These are phyloP conservation scores for Drosophila pruinosa DNA, from an alignment of 1,140 invertebrate genomes.

Conservation along the genomic window DNA sequence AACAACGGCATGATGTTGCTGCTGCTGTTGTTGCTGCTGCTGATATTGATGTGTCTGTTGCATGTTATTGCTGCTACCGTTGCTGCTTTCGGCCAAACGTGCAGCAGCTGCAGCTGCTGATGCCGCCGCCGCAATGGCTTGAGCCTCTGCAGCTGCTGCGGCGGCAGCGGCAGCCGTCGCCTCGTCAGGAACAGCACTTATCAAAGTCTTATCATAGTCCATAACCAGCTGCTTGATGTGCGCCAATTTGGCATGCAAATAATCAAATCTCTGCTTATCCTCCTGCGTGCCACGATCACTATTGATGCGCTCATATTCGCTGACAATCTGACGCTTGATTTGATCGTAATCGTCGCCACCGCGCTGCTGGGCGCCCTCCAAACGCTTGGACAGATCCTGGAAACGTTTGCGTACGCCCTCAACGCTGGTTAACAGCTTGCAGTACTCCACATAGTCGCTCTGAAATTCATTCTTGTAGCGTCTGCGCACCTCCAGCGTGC, in stretches of 20 bases:
- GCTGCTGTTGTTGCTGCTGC: constrained; percentile 5
- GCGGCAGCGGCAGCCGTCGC: not conserved
- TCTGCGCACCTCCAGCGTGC: constrained; percentile 88
- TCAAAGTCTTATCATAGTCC: constrained; percentile 88
- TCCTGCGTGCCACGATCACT: constrained; percentile 88
- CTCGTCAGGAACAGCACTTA: constrained; percentile 31
- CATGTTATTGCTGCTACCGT: not conserved
- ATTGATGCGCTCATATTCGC: constrained; percentile 91
- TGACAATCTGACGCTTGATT: constrained; percentile 89
- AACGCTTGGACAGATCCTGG: constrained; percentile 85
- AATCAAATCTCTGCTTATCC: constrained; percentile 89
- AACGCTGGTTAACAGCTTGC: constrained; percentile 88
- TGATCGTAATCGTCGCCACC: constrained; percentile 68
- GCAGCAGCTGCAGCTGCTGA: constrained; percentile 19
- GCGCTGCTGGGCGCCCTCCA: constrained; percentile 52
- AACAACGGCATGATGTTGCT: constrained; percentile 17
- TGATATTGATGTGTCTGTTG: constrained; percentile 12
- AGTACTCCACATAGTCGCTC: constrained; percentile 92
- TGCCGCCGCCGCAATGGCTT: constrained; percentile 5
- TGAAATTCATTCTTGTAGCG: constrained; percentile 95
- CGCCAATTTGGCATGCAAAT: constrained; percentile 94
- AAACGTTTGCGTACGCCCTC: constrained; percentile 91
- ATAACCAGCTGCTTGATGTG: constrained; percentile 94
- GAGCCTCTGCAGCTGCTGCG: constrained; percentile 29
- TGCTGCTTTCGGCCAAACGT: constrained; percentile 7